These are phyloP conservation scores for Trididemnum clinides DNA, from an alignment of 23 tunicate species.

Conservation along the genomic window DNA sequence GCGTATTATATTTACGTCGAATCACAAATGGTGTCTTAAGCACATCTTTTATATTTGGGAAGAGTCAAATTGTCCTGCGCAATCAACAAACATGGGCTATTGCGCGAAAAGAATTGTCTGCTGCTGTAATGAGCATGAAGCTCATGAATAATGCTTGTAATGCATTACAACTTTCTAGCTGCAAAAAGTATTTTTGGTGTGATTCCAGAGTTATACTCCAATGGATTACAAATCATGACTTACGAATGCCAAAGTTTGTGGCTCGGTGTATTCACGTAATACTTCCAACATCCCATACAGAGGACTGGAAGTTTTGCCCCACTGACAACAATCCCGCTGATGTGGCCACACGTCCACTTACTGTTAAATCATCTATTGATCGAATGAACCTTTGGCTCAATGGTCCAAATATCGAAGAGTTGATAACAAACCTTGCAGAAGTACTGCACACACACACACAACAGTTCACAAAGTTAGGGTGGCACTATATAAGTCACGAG, in stretches of 20 bases:
- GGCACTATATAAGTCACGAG: neutral
- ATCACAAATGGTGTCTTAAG: neutral
- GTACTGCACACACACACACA: neutral
- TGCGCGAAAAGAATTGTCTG: conserved; percentile 8
- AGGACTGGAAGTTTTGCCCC: conserved; percentile 2
- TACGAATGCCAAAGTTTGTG: neutral
- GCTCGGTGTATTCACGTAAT: neutral
- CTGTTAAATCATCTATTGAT: neutral
- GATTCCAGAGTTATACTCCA: neutral
- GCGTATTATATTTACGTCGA: neutral
- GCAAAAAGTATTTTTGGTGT: neutral
- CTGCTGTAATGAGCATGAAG: neutral
- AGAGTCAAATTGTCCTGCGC: neutral
- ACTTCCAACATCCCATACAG: neutral
- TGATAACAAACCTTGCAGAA: neutral
- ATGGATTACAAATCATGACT: neutral
- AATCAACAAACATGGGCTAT: neutral
- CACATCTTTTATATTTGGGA: neutral
- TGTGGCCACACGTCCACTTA: neutral
- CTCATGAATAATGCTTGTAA: neutral
- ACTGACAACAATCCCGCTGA: neutral
- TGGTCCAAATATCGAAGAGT: neutral
- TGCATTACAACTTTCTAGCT: neutral
- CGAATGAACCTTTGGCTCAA: neutral
- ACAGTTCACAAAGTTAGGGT: neutral